phyloP scores from a whole-genome alignment of 2,888 invertebrate genomes.

The Elmis aenea region DNA sequence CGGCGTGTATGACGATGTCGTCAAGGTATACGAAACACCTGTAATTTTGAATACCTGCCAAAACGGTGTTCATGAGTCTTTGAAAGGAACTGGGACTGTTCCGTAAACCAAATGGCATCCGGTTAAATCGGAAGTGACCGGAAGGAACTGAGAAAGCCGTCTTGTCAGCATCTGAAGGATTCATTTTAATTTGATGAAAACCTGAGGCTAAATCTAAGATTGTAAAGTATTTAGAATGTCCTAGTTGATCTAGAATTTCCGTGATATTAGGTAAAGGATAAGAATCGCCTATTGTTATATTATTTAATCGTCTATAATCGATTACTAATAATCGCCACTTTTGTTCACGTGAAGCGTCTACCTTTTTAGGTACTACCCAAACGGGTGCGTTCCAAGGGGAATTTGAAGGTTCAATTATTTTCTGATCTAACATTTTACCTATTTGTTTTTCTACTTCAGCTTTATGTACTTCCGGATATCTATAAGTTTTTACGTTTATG shows the following conservation, averaged over 20 bases:
- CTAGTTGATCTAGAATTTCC: conserved; percentile 26
- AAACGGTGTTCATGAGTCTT: conserved; percentile 1
- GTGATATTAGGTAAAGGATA: conserved; percentile 25
- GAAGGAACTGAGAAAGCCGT: conserved; percentile 32
- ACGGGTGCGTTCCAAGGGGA: conserved; percentile 10
- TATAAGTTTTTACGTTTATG: conserved; percentile 17
- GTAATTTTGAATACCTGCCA: not conserved
- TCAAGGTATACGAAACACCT: no score
- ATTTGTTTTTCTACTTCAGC: conserved; percentile 19
- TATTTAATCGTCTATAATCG: no score
- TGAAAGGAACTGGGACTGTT: no score
- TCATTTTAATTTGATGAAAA: conserved; percentile 33
- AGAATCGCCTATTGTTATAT: no score
- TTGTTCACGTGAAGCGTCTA: conserved; percentile 27
- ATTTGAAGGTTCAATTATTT: conserved; percentile 11
- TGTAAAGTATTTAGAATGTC: conserved; percentile 30
- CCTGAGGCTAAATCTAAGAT: conserved; percentile 34
- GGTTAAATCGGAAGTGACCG: conserved; percentile 33
- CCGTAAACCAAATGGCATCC: conserved; percentile 27
- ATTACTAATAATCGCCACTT: conserved; percentile 37
- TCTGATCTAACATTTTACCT: conserved; percentile 15
- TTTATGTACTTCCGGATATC: conserved; percentile 19
- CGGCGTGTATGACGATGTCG: no score
- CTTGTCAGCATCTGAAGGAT: conserved; percentile 25
- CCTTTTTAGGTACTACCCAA: conserved; percentile 12